These are phyloP conservation scores for Phyto melanocephala DNA, from an alignment of 2,888 invertebrate genomes.

Conservation along the genomic window DNA sequence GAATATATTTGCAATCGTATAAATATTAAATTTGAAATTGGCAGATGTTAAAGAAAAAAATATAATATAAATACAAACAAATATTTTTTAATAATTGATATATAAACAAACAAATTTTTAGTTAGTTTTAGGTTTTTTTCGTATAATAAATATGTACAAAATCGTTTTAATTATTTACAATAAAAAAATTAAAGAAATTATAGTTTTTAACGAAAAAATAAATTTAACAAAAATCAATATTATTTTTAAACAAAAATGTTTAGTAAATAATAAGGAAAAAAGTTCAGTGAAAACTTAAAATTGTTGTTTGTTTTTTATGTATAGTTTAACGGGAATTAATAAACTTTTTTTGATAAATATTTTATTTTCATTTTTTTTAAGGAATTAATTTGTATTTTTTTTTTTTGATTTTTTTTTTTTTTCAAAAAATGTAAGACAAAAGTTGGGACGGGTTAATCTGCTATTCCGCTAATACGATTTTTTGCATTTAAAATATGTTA, in stretches of 20 bases:
- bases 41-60: constrained; percentile 68
- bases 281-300: constrained; percentile 43
- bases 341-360: constrained; percentile 38
- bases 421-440: constrained; percentile 67
- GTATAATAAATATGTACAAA: constrained; percentile 71
- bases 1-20: neutral
- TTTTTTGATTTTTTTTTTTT: constrained; percentile 45
- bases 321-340: constrained; percentile 45
- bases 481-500: constrained; percentile 13
- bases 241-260: constrained; percentile 33
- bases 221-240: constrained; percentile 59
- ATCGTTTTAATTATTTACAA: constrained; percentile 77
- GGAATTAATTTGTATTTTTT: constrained; percentile 58
- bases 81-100: constrained; percentile 57
- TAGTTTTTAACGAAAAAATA: constrained; percentile 48
- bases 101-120: constrained; percentile 66
- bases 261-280: constrained; percentile 45
- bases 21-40: constrained; percentile 69
- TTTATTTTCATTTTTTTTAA: constrained; percentile 46
- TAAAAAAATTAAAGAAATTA: constrained; percentile 63
- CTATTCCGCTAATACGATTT: constrained; percentile 78
- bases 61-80: constrained; percentile 22
- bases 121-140: constrained; percentile 43
- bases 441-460: constrained; percentile 79
- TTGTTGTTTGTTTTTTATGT: constrained; percentile 42